Base-by-base conservation (phyloP, 2,888 invertebrate species). In the Caenorhabditis virilis region DNA sequence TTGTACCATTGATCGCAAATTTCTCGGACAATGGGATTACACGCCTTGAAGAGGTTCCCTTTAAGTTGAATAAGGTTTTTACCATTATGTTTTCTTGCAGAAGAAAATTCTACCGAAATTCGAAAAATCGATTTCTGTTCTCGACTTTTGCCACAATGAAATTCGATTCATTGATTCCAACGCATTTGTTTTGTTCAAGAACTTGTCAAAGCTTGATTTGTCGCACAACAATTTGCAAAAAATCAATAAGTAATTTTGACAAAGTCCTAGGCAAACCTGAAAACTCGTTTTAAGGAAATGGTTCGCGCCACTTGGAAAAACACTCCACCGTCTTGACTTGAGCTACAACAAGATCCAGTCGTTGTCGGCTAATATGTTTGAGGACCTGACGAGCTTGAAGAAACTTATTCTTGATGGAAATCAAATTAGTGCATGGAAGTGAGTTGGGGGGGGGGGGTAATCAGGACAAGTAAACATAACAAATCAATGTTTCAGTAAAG, bases 401-500 rank as follows among this genome's bases (percentile, higher is more conserved):
- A 57, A 51, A 16, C 62, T 80, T 22, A 43, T 62, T 1, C 47
- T 80, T 22, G 78, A 80, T 41, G 66, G 57, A 22, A 76, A 76
- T 38, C 16, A 23, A n/a, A 48, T 72, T 18, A 50, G 47, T 11
- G 20, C 11, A 7, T 53, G 51, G 36, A 54, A 35, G 56, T 65
- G 33, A 27, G 35, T 22, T 33, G 26, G 33, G 6, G 11, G 18
- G n/a, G 18, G n/a, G n/a, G 15, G 46, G 46, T 22, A 22, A 22
- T 1, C 1, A 15, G 7, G 35, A 23, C 25, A 23, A 13, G 9
- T 2, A 20, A 55, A 15, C 33, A 13, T 27, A n/a, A n/a, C n/a
- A n/a, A 39, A 13, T n/a, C 23, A 15, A 18, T 22, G n/a, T 53
- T 65, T 38, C 26, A 64, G 62, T 1, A 61, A 66, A 47, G 63